phyloP scores from a whole-genome alignment of 2,113 vertebrate genomes.

The Vulpes lagopus region DNA sequence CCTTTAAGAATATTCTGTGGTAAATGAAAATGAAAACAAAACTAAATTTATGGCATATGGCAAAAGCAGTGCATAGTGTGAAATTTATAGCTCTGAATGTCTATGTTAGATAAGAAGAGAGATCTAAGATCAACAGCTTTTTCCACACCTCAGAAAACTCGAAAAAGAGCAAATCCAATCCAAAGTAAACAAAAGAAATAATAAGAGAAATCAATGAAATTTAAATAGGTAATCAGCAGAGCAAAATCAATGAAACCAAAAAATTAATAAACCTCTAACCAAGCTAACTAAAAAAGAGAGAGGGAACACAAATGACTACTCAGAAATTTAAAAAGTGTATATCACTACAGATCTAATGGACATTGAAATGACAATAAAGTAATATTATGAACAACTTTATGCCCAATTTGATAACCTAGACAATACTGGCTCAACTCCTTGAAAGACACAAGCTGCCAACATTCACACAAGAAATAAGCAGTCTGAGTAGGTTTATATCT shows the following conservation, averaged over 20 bases:
- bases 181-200: conserved; percentile 15
- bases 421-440: not conserved
- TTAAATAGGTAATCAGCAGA: not conserved
- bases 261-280: not conserved
- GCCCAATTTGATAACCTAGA: not conserved
- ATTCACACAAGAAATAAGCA: not conserved
- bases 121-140: not conserved
- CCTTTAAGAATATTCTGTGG: not conserved
- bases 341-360: not conserved
- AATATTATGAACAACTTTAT: not conserved
- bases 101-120: not conserved
- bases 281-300: not conserved
- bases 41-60: not conserved
- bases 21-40: conserved; percentile 12
- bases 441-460: not conserved
- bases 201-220: not conserved
- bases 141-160: not conserved
- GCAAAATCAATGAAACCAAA: not conserved
- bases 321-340: not conserved
- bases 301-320: not conserved
- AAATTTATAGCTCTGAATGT: not conserved
- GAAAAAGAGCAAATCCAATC: not conserved
- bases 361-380: not conserved
- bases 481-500: not conserved
- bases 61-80: not conserved